Percentiles rank a stretch among this genome's conserved stretches.
These are phyloP conservation scores for Conus ventricosus DNA, from an alignment of 1,140 invertebrate genomes.

Conservation along the genomic window DNA sequence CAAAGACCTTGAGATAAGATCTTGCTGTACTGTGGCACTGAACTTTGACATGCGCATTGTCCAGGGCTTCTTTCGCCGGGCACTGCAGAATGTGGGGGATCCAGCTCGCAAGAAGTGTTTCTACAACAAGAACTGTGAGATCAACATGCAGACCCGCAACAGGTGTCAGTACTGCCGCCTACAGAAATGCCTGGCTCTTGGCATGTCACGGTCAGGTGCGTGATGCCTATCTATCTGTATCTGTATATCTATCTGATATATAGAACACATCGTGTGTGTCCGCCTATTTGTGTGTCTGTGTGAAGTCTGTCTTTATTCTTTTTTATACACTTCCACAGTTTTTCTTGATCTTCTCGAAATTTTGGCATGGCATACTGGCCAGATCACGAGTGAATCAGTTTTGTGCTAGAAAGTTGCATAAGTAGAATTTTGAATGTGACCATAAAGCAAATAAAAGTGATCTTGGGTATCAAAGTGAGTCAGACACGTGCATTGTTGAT, in stretches of 20 bases:
- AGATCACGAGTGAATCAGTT: too few relatives aligned
- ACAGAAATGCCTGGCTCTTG: conserved; percentile 98
- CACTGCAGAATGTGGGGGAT: conserved; percentile 72
- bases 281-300: background rate
- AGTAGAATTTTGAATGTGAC: too few relatives aligned
- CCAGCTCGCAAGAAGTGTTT: conserved; percentile 71
- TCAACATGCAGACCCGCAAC: conserved; percentile 81
- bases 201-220: conserved; percentile 99
- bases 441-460: too few relatives aligned
- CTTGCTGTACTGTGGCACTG: too few relatives aligned
- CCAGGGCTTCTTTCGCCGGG: conserved; percentile 71
- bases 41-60: background rate
- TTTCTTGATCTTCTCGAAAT: too few relatives aligned
- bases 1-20: too few relatives aligned
- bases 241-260: background rate
- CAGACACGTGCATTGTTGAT: too few relatives aligned
- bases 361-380: too few relatives aligned
- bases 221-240: background rate
- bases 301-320: too few relatives aligned
- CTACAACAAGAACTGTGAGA: conserved; percentile 73
- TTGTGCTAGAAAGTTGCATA: too few relatives aligned
- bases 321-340: too few relatives aligned
- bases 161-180: conserved; percentile 99
- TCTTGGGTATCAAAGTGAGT: too few relatives aligned
- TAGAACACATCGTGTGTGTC: background rate